Evolutionary conservation across 2,888 invertebrate genomes (phyloP).

Genomic region (Euproctis similis): DNA sequence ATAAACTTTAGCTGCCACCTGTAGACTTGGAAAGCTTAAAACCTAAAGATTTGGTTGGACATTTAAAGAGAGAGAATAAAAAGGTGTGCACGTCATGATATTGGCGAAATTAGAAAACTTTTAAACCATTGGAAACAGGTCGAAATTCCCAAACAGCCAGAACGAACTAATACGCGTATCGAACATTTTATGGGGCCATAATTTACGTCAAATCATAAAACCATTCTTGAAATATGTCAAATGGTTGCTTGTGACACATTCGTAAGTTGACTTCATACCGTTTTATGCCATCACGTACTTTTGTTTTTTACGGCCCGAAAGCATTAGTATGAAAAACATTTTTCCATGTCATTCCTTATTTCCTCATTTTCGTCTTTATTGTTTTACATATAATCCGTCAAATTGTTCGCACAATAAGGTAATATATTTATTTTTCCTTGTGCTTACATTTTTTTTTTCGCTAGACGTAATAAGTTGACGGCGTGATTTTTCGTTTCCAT

Average conservation of each 20-base stretch:
- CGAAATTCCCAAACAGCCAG: too few relatives aligned
- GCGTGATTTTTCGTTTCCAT: conserved; percentile 18
- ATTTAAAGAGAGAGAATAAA: too few relatives aligned
- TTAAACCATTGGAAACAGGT: too few relatives aligned
- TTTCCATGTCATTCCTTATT: conserved; percentile 11
- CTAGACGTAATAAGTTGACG: conserved; percentile 22
- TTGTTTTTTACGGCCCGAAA: conserved; percentile 27
- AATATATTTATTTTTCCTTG: conserved; percentile 9
- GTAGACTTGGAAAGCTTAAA: too few relatives aligned
- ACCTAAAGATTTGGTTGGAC: too few relatives aligned
- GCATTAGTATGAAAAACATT: conserved; percentile 28
- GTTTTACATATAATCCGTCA: conserved; percentile 17
- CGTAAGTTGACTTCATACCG: conserved; percentile 37
- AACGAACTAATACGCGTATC: too few relatives aligned
- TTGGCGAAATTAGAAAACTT: too few relatives aligned
- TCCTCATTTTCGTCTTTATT: conserved; percentile 20
- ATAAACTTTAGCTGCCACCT: too few relatives aligned
- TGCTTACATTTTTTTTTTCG: conserved; percentile 17
- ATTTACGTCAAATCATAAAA: conserved; percentile 56
- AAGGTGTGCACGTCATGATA: too few relatives aligned
- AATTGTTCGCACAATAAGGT: conserved; percentile 12
- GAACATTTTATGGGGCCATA: too few relatives aligned
- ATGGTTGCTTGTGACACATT: conserved; percentile 47
- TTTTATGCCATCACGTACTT: conserved; percentile 35
- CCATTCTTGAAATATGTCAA: conserved; percentile 47